A percentile compares a stretch with the other conserved stretches of the same genome.
Conservation (phyloP, 2,888 invertebrate species). For the Arctia plantaginis region DNA sequence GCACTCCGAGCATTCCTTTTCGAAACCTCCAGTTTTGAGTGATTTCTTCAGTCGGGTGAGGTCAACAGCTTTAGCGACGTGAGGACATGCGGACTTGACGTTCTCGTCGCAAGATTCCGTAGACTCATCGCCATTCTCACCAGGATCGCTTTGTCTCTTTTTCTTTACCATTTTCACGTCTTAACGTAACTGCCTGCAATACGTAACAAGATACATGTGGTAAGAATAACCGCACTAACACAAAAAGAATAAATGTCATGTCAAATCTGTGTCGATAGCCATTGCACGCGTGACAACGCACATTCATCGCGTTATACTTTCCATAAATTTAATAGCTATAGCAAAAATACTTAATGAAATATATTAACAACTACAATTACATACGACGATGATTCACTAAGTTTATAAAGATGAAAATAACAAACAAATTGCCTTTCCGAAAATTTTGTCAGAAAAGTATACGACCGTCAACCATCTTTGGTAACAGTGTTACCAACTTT, state of each 20-base stretch:
- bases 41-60: conserved; percentile 86
- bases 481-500: conserved; percentile 68
- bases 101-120: conserved; percentile 91
- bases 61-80: conserved; percentile 90
- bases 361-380: conserved; percentile 75
- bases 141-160: conserved; percentile 90
- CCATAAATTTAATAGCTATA: conserved; percentile 44
- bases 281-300: conserved; percentile 86
- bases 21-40: conserved; percentile 83
- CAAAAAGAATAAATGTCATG: conserved; percentile 85
- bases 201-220: conserved; percentile 84
- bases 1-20: conserved; percentile 87
- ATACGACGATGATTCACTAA: conserved; percentile 64
- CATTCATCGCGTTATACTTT: conserved; percentile 69
- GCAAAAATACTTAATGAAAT: conserved; percentile 54
- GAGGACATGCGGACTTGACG: conserved; percentile 88
- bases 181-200: conserved; percentile 76
- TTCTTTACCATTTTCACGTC: conserved; percentile 89
- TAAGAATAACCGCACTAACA: conserved; percentile 82
- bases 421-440: conserved; percentile 61
- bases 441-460: conserved; percentile 78
- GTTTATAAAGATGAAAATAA: conserved; percentile 60
- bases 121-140: conserved; percentile 88
- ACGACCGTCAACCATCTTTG: conserved; percentile 80
- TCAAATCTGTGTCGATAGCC: conserved; percentile 85